Evolutionary conservation across 1,140 invertebrate genomes (phyloP).

Genomic region (Temnothorax longispinosus): DNA sequence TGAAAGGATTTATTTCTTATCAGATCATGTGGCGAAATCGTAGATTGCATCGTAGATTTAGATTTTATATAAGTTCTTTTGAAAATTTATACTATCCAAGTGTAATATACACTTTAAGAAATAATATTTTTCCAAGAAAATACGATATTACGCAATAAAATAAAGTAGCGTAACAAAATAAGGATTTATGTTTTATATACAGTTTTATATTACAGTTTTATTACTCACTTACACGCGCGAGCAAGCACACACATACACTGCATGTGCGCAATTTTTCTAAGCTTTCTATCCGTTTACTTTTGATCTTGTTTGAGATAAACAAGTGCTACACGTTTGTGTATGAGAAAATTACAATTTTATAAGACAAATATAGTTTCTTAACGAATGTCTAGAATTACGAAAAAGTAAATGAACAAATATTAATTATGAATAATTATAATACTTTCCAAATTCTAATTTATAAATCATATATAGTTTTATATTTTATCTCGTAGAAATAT

Average conservation of each 20-base stretch:
- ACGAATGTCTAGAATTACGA: not conserved
- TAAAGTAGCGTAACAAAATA: not conserved
- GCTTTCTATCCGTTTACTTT: not conserved
- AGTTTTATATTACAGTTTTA: not conserved
- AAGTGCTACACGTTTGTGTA: not conserved
- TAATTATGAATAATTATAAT: not conserved
- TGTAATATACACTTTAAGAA: not conserved
- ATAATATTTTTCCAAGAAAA: not conserved
- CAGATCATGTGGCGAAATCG: not conserved
- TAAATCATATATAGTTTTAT: slow-evolving; percentile 8
- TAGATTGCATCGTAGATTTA: not conserved
- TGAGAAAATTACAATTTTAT: not conserved
- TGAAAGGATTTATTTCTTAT: not conserved
- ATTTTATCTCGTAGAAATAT: not conserved
- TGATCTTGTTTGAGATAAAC: not conserved
- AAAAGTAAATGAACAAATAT: not conserved
- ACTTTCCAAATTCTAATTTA: not conserved
- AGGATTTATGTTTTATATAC: slow-evolving; percentile 7
- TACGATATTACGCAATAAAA: not conserved
- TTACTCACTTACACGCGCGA: not conserved
- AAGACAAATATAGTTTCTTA: slow-evolving; percentile 2
- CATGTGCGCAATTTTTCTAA: not conserved
- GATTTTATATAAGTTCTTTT: not conserved
- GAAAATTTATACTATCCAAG: not conserved
- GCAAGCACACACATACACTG: not conserved